Evolutionary conservation across 2,113 vertebrate genomes (phyloP).

Genomic region (Sula dactylatra): DNA sequence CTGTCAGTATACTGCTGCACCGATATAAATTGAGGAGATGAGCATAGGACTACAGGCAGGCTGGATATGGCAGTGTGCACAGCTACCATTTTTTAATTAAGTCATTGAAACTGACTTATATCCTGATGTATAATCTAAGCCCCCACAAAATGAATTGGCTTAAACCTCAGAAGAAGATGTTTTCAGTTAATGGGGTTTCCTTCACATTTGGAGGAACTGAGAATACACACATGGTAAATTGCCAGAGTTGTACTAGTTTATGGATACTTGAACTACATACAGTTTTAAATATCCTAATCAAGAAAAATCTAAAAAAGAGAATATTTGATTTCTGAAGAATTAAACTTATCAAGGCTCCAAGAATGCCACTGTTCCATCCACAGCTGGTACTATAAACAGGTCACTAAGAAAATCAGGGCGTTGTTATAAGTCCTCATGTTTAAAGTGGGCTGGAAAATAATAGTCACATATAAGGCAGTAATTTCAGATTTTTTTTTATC

Average conservation of each 20-base stretch:
- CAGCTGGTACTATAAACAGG: background rate
- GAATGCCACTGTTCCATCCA: background rate
- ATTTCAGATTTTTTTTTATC: background rate
- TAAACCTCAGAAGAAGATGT: background rate
- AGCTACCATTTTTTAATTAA: background rate
- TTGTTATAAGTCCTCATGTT: rapidly evolving
- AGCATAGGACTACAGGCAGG: background rate
- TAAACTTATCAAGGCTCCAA: background rate
- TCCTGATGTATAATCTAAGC: background rate
- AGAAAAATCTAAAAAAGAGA: background rate
- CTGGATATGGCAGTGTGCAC: background rate
- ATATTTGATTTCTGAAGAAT: background rate
- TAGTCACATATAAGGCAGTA: background rate
- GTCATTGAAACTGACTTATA: background rate
- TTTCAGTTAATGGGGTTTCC: background rate
- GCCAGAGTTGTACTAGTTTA: background rate
- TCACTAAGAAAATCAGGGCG: background rate
- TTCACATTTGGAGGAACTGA: background rate
- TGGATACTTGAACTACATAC: background rate
- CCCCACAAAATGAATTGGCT: background rate
- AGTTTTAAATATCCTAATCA: background rate
- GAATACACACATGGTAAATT: background rate
- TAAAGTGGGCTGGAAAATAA: background rate
- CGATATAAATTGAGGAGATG: background rate
- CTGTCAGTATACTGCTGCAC: background rate